Evolutionary conservation across 2,797 vertebrate genomes (phyloP), one percentile per base, ranked within the genome.

Genomic region (Naso thynnoides): DNA sequence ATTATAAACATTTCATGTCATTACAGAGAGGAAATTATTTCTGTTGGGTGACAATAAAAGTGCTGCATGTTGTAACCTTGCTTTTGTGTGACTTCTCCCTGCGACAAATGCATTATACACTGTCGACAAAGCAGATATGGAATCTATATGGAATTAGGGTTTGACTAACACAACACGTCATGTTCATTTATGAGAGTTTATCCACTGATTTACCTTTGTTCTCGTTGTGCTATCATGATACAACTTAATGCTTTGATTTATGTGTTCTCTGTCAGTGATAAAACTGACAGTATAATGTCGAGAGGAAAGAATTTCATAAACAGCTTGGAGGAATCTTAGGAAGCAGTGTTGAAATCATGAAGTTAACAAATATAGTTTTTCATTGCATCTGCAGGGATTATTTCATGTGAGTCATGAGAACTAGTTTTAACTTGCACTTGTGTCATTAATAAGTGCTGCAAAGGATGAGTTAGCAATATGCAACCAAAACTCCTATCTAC

Each of bases 41-140:
- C 80, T 89, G 88, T 89, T 86, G 73, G 88, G 82, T 74, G 70
- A 83, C 83, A 87, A 88, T 87, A 70, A 88, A 88, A 70, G 70
- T 61, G 63, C 79, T 81, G 79, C 71, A 85, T 82, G 83, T 80
- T 86, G 82, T 86, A 88, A 89, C 85, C 85, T 70, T 83, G 71
- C 69, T 68, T 88, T 88, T 89, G 87, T 89, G 80, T 57, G 78
- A 79, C 81, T 84, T 67, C 53, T 70, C 60, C 73, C 69, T 56
- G 67, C 76, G 62, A 54, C 72, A 68, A 48, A 66, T 76, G 62
- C 58, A 42, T 38, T 53, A 64, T 72, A 75, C 66, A 47, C 50
- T 50, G 29, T 36, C 21, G 38, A 65, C 50, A 62, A 47, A 86
- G 72, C 45, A 77, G 52, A 71, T 55, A 29, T 52, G 45, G 66